A percentile compares a stretch with the other conserved stretches of the same genome.
These are phyloP conservation scores for Tetragnatha versicolor DNA, from an alignment of 1,140 invertebrate genomes.

Conservation along the genomic window DNA sequence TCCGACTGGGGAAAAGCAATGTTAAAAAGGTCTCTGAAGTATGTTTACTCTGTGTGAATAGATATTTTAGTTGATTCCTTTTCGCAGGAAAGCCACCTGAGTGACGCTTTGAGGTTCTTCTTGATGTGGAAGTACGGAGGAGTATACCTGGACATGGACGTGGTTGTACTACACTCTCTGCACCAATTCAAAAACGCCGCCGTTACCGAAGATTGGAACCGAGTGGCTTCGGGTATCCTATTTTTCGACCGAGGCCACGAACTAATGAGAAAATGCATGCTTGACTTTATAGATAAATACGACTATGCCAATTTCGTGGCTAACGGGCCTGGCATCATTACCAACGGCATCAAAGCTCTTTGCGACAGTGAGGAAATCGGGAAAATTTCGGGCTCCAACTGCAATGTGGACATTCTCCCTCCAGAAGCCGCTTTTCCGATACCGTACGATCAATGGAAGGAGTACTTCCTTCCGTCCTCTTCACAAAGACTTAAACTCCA, in stretches of 20 bases:
- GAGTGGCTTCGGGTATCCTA: slow-evolving; percentile 73
- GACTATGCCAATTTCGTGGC: slow-evolving; percentile 18
- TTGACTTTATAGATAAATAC: slow-evolving; percentile 68
- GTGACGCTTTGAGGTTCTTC: slow-evolving; percentile 70
- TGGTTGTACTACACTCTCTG: slow-evolving; percentile 71
- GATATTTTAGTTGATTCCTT: not conserved
- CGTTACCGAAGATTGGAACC: slow-evolving; percentile 68
- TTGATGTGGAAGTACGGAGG: slow-evolving; percentile 80
- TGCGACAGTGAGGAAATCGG: slow-evolving; percentile 31
- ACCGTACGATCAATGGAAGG: slow-evolving; percentile 25
- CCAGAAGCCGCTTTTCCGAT: slow-evolving; percentile 33
- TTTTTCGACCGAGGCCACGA: slow-evolving; percentile 69
- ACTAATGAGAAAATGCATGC: slow-evolving; percentile 71
- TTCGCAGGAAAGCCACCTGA: slow-evolving; percentile 50
- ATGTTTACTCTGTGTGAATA: not conserved
- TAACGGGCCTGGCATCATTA: slow-evolving; percentile 29
- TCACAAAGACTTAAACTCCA: not conserved
- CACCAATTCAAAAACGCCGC: slow-evolving; percentile 55
- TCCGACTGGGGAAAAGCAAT: not conserved
- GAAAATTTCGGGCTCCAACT: slow-evolving; percentile 23
- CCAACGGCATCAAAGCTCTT: not conserved
- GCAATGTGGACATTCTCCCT: slow-evolving; percentile 22
- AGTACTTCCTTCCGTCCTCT: slow-evolving; percentile 18
- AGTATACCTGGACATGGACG: slow-evolving; percentile 79
- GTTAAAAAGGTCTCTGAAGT: not conserved